Percentiles rank a stretch among this genome's conserved stretches.
These are phyloP conservation scores for Diabrotica virgifera DNA, from an alignment of 1,140 invertebrate genomes.

Conservation along the genomic window DNA sequence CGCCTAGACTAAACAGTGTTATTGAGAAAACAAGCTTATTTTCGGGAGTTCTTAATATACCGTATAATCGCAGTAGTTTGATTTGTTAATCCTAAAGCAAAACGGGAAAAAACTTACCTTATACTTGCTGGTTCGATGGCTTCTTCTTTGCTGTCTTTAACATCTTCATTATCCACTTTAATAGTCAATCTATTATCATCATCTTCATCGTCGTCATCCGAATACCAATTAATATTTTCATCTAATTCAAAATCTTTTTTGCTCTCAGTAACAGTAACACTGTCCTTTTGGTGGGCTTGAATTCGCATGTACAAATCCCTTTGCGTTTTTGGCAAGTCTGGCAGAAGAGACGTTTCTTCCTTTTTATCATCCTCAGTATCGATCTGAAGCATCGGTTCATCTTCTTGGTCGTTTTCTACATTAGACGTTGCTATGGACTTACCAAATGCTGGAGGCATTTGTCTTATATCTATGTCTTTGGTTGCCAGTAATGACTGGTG, in stretches of 20 bases:
- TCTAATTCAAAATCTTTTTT: slow-evolving; percentile 56
- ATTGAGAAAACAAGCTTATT: too few relatives aligned
- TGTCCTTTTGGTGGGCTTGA: slow-evolving; percentile 62
- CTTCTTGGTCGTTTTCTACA: slow-evolving; percentile 18
- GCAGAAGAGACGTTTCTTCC: slow-evolving; percentile 45
- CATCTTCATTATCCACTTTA: slow-evolving; percentile 44
- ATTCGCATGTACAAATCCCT: slow-evolving; percentile 66
- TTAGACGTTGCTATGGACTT: slow-evolving; percentile 47
- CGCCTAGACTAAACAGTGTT: too few relatives aligned
- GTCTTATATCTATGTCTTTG: slow-evolving; percentile 51
- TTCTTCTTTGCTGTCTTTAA: slow-evolving; percentile 32
- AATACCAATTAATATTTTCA: slow-evolving; percentile 77
- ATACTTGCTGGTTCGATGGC: neutral
- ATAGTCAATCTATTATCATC: slow-evolving; percentile 41
- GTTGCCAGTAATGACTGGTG: slow-evolving; percentile 10
- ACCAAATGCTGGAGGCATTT: slow-evolving; percentile 17
- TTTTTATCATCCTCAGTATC: slow-evolving; percentile 22
- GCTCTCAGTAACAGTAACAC: slow-evolving; percentile 48
- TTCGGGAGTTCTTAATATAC: too few relatives aligned
- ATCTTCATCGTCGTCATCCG: slow-evolving; percentile 65
- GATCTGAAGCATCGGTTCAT: slow-evolving; percentile 27
- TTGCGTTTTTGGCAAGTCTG: slow-evolving; percentile 64
- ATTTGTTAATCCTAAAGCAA: neutral
- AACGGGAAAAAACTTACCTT: slow-evolving; percentile 1
- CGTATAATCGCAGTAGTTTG: too few relatives aligned